Evolutionary conservation across 2,888 invertebrate species (phyloP), one percentile per base, ranked within the genome.

Genomic region (Drosophila nigricruria): DNA sequence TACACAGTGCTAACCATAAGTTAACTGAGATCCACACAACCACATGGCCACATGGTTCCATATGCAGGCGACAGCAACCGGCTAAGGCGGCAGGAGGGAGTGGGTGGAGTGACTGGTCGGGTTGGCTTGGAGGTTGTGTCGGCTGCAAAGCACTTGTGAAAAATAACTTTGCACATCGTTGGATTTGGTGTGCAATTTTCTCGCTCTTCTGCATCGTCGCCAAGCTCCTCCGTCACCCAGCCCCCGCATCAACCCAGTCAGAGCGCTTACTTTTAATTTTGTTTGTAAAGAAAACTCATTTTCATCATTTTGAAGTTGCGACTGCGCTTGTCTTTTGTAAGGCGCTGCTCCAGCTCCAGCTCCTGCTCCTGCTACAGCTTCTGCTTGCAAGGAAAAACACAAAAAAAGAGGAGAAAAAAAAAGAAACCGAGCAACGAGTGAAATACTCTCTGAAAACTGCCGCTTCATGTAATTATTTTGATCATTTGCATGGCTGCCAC

Each of bases 251-350:
- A 6, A 30, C 10, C 36, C 66, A 62, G 79, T 57, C 77, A 60
- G 53, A 66, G 77, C 70, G 79, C 77, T 84, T 87, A 80, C 86
- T 80, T 87, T 87, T 87, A 89, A 87, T 87, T 87, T 87, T 87
- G 86, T 87, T 87, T 87, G 86, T 87, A 87, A 87, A 87, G 86
- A 87, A 87, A 87, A 87, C 86, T 87, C 86, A 87, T 87, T 87
- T 87, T 89, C 88, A 89, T 87, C 86, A 87, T 87, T 89, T 87
- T 89, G 85, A 82, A 89, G 86, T 82, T 84, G 85, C 71, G 71
- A 84, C 77, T 77, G 84, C 81, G 82, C 76, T 81, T 86, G 87
- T 82, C 82, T 81, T 82, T 82, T 82, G 87, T 83, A 68, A 74
- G 59, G 61, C 64, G 70, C 52, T 56, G 64, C 23, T 49, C 30